These are phyloP conservation scores for Whitmania pigra DNA, from an alignment of 1,140 invertebrate species.

Conservation along the genomic window DNA sequence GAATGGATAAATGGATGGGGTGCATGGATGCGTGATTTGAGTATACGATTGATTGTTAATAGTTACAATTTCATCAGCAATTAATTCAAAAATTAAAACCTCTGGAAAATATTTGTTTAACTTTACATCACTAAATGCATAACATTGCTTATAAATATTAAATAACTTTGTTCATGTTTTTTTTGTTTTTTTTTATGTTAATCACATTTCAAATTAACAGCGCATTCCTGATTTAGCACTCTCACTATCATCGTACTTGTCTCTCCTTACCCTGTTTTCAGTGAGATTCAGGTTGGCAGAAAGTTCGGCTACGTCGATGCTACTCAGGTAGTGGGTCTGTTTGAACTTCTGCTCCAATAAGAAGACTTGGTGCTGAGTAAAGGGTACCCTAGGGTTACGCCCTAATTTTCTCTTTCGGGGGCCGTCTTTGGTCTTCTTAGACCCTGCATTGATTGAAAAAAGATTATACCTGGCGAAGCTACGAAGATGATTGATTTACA, in stretches of 20 bases:
- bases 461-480: constrained; percentile 9
- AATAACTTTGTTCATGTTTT: no score
- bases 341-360: constrained; percentile 50
- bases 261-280: constrained; percentile 49
- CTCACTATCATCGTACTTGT: neutral
- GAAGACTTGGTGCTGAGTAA: constrained; percentile 49
- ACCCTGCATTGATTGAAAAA: constrained; percentile 26
- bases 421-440: constrained; percentile 35
- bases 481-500: neutral
- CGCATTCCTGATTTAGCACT: no score
- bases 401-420: constrained; percentile 44
- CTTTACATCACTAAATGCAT: no score
- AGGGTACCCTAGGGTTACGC: constrained; percentile 53
- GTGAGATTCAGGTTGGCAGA: constrained; percentile 49
- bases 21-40: no score
- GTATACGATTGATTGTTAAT: no score
- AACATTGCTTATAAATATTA: no score
- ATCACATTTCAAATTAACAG: no score
- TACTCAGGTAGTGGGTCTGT: constrained; percentile 50
- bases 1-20: neutral
- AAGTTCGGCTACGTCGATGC: constrained; percentile 49
- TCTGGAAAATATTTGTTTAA: no score
- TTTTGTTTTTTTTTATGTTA: no score
- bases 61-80: no score
- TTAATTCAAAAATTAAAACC: no score